phyloP scores from a whole-genome alignment of 2,888 invertebrate species.

The Cremastinae sp. region DNA sequence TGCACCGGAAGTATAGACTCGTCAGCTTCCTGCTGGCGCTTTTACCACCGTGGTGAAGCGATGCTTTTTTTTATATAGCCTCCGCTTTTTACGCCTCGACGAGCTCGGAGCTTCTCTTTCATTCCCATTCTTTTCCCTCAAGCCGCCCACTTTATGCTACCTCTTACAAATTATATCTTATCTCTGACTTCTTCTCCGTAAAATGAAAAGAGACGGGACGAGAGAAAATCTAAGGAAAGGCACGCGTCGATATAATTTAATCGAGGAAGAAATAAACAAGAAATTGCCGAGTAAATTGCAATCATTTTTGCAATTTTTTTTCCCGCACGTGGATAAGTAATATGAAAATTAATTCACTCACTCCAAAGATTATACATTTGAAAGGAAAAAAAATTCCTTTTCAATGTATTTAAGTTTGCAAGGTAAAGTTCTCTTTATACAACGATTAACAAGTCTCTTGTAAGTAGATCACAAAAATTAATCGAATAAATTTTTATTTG shows the following conservation, averaged over 20 bases:
- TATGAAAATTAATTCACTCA: too few species aligned
- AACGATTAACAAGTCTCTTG: too few species aligned
- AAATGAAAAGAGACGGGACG: conserved; percentile 12
- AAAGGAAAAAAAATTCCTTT: neutral
- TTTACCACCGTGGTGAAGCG: conserved; percentile 21
- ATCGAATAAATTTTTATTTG: too few species aligned
- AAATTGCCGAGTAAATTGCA: neutral
- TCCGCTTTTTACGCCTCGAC: conserved; percentile 51
- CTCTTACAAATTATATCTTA: conserved; percentile 49
- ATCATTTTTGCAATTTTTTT: too few species aligned
- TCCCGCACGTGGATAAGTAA: too few species aligned
- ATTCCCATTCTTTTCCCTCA: neutral
- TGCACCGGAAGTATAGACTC: conserved; percentile 52
- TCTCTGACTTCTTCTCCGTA: conserved; percentile 24
- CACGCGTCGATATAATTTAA: conserved; percentile 18
- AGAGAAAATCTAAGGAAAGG: neutral
- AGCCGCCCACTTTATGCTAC: conserved; percentile 13
- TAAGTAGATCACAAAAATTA: too few species aligned
- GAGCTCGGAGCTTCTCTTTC: conserved; percentile 36
- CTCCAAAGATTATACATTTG: too few species aligned
- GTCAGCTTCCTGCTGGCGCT: conserved; percentile 47
- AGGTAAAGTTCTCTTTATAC: too few species aligned
- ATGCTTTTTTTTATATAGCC: conserved; percentile 30
- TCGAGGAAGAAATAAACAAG: neutral
- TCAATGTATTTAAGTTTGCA: neutral